phyloP scores from a whole-genome alignment of 2,113 vertebrate species.

The Delphinapterus leucas region DNA sequence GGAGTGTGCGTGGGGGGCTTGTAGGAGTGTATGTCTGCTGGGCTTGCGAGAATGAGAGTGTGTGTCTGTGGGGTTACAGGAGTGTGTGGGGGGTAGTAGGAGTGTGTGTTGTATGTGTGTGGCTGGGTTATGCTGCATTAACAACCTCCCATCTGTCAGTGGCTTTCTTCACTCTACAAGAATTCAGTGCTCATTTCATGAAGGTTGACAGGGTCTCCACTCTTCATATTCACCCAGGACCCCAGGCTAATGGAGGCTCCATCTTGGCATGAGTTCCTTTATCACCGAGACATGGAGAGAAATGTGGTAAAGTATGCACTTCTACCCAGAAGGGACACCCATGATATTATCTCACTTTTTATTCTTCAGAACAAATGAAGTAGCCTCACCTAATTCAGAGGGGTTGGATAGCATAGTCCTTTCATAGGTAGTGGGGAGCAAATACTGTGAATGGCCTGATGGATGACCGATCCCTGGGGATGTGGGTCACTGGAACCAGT shows the following conservation, averaged over 20 bases:
- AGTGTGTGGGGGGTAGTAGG: not conserved
- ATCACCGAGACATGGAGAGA: not conserved
- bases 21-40: no score
- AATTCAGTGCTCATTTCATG: not conserved
- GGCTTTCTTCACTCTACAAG: not conserved
- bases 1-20: not conserved
- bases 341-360: not conserved
- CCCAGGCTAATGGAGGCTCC: not conserved
- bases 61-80: not conserved
- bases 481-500: not conserved
- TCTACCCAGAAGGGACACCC: not conserved
- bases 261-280: not conserved
- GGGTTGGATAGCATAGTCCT: not conserved
- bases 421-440: not conserved
- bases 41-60: no score
- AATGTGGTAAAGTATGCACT: not conserved
- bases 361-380: not conserved
- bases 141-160: not conserved
- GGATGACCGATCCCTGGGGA: not conserved
- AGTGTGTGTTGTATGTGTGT: not conserved
- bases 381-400: not conserved
- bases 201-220: not conserved
- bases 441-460: not conserved
- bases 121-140: not conserved
- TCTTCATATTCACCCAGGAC: no score